A percentile compares a stretch with the other conserved stretches of the same genome.
Evolutionary conservation across 2,113 vertebrate genomes (phyloP).

Genomic region (Urocitellus parryii): DNA sequence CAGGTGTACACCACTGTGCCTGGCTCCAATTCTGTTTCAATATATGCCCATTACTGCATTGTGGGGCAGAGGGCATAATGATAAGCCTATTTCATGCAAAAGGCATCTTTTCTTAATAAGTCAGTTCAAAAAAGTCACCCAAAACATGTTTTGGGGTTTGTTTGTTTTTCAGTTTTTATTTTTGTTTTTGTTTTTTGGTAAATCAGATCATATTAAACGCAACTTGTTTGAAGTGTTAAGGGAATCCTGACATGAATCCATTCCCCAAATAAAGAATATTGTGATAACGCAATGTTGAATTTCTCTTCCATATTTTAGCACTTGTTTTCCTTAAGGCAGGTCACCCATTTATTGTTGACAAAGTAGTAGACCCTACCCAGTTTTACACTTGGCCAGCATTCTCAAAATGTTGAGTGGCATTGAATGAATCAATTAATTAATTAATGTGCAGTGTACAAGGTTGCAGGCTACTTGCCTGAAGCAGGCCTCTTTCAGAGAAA

Average conservation of each 20-base stretch:
- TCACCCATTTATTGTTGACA: not conserved
- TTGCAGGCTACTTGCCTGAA: conserved; percentile 19
- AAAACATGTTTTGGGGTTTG: not conserved
- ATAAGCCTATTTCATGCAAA: not conserved
- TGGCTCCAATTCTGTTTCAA: not conserved
- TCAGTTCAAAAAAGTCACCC: not conserved
- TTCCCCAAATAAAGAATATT: conserved; percentile 43
- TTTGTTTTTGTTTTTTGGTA: not conserved
- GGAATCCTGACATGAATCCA: not conserved
- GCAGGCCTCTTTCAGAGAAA: not conserved
- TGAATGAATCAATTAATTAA: conserved; percentile 44
- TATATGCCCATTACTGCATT: not conserved
- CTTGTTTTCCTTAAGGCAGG: conserved; percentile 19
- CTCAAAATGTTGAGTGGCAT: conserved; percentile 12
- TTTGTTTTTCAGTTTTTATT: too few relatives aligned
- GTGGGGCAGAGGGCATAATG: not conserved
- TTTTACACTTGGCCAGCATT: conserved; percentile 35
- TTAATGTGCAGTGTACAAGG: not conserved
- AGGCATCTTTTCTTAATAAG: not conserved
- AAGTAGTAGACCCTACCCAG: conserved; percentile 9
- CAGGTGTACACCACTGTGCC: too few relatives aligned
- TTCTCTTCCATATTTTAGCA: conserved; percentile 17
- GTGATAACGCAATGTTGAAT: not conserved
- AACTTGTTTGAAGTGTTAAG: conserved; percentile 18
- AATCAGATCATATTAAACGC: not conserved